Conservation (phyloP, 2,113 vertebrate genomes). For the Saguinus midas region DNA sequence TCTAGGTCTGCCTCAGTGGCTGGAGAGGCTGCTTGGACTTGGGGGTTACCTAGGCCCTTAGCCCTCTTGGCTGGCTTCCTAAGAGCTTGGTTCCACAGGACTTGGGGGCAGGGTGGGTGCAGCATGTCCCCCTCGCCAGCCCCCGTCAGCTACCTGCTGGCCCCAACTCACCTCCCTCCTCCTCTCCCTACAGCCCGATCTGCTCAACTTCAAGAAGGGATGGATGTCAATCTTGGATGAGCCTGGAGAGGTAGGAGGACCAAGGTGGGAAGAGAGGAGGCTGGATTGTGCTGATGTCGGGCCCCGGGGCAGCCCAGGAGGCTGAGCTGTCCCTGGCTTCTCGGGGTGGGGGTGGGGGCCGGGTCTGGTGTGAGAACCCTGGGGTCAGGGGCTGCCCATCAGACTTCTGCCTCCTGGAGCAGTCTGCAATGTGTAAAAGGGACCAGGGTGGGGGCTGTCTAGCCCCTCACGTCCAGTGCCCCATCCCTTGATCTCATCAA, state of each 20-base stretch:
- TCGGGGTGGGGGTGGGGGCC: background rate
- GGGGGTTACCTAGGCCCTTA: background rate
- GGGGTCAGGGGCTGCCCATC: background rate
- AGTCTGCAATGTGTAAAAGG: background rate
- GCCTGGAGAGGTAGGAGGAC: slow-evolving; percentile 89
- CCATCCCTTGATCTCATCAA: background rate
- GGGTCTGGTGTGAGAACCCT: background rate
- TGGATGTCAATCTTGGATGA: slow-evolving; percentile 97
- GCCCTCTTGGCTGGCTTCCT: background rate
- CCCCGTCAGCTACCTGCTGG: background rate
- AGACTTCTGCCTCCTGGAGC: background rate
- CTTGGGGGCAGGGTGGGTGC: background rate
- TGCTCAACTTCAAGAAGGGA: slow-evolving; percentile 99
- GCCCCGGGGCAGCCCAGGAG: background rate
- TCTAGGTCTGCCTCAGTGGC: background rate
- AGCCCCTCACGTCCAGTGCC: fast-evolving
- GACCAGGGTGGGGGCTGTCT: background rate
- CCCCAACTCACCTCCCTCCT: slow-evolving; percentile 32
- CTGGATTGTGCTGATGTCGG: background rate
- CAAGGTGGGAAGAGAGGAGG: fast-evolving
- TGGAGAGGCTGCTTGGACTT: background rate
- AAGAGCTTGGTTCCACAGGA: background rate
- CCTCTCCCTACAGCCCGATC: slow-evolving; percentile 88
- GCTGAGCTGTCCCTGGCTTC: background rate
- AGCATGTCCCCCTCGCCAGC: too few species aligned